Percentiles rank a stretch among this genome's conserved stretches.
Evolutionary conservation across 2,113 vertebrate genomes (phyloP).

Genomic region (Eira barbara): DNA sequence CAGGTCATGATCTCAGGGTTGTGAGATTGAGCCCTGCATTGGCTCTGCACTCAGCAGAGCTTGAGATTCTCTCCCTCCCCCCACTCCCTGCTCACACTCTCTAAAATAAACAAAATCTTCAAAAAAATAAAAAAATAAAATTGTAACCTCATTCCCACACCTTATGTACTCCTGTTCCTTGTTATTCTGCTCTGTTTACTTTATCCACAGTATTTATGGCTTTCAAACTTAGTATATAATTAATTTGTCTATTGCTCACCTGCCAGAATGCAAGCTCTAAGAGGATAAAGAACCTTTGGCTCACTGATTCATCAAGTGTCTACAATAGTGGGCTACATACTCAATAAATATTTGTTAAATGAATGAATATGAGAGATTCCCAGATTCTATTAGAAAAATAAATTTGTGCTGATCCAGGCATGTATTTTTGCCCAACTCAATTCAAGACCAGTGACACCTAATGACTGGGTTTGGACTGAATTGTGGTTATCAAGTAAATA

Average conservation of each 20-base stretch:
- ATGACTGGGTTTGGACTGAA: not conserved
- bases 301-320: not conserved
- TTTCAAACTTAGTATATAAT: not conserved
- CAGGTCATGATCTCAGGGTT: not conserved
- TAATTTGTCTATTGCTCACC: not conserved
- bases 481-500: conserved; percentile 14
- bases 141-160: not conserved
- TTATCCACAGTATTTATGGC: not conserved
- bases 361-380: conserved; percentile 25
- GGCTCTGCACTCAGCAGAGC: not conserved
- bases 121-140: not conserved
- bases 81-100: not conserved
- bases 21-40: not conserved
- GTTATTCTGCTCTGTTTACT: not conserved
- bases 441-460: not conserved
- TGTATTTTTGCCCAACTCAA: not conserved
- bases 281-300: not conserved
- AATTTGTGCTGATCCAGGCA: not conserved
- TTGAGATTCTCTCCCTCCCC: not conserved
- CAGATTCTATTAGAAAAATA: conserved; percentile 21
- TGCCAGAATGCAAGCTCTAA: conserved; percentile 10
- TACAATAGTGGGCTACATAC: not conserved
- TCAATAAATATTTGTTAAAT: not conserved
- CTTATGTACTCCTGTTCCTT: not conserved
- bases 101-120: not conserved